phyloP scores from a whole-genome alignment of 2,113 vertebrate genomes.

The Poeciliopsis prolifica region DNA sequence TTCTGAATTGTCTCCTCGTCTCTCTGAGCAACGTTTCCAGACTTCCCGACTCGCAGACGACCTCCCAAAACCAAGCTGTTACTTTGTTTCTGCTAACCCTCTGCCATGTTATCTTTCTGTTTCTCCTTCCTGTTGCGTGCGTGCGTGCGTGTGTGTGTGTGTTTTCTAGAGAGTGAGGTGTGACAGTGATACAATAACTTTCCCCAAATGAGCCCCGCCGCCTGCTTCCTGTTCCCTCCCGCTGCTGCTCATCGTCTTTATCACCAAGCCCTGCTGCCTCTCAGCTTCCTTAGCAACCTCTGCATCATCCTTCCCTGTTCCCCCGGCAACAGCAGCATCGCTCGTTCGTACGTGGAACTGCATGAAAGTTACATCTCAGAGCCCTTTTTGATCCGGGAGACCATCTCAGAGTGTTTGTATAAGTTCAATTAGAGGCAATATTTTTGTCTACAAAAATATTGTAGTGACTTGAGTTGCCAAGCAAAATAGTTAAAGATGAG shows the following conservation, averaged over 20 bases:
- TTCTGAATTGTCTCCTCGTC: neutral
- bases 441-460: too few relatives aligned
- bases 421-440: neutral
- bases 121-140: constrained; percentile 2
- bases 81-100: constrained; percentile 34
- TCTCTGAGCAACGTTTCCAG: constrained; percentile 30
- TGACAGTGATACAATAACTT: constrained; percentile 73
- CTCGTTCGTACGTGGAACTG: constrained; percentile 48
- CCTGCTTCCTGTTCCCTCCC: constrained; percentile 44
- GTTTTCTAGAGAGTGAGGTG: constrained; percentile 79
- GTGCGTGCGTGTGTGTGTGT: neutral
- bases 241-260: constrained; percentile 57
- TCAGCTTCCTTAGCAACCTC: constrained; percentile 54
- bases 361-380: constrained; percentile 21
- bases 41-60: constrained; percentile 20
- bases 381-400: neutral
- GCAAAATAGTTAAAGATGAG: neutral
- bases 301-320: constrained; percentile 40
- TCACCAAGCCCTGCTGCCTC: constrained; percentile 52
- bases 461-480: neutral
- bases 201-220: constrained; percentile 30
- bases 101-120: constrained; percentile 40
- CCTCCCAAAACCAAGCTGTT: constrained; percentile 1
- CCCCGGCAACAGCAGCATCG: constrained; percentile 56
- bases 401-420: neutral